A percentile compares a stretch with the other conserved stretches of the same genome.
These are phyloP conservation scores for Cynoglossus semilaevis DNA, from an alignment of 2,113 vertebrate genomes.

Conservation along the genomic window DNA sequence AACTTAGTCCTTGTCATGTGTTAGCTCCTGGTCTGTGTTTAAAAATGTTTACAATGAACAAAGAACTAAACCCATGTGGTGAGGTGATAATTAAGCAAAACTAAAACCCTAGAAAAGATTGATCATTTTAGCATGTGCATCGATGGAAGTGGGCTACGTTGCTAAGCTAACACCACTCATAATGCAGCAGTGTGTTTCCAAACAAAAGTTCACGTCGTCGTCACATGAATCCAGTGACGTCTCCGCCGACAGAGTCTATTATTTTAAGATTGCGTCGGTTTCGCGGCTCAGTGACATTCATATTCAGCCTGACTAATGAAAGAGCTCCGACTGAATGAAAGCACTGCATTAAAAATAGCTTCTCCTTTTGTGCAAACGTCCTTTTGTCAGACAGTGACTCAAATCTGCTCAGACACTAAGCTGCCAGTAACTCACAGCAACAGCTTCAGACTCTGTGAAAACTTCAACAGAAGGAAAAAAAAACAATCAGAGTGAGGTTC, in stretches of 20 bases:
- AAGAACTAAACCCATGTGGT: no score
- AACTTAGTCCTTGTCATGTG: no score
- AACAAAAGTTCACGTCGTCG: no score
- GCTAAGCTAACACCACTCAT: no score
- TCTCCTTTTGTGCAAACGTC: constrained; percentile 33
- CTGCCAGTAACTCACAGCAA: constrained; percentile 1
- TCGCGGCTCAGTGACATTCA: constrained; percentile 11
- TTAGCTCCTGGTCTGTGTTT: no score
- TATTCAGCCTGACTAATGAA: constrained; percentile 35
- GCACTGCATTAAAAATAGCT: constrained; percentile 38
- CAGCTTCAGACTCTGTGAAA: constrained; percentile 7
- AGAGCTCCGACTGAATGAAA: constrained; percentile 19
- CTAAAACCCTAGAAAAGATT: no score
- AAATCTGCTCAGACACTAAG: not conserved
- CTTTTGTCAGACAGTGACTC: constrained; percentile 17
- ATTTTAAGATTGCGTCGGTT: constrained; percentile 25
- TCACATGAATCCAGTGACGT: no score
- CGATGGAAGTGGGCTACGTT: no score
- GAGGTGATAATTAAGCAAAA: no score
- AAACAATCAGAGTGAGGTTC: constrained; percentile 14
- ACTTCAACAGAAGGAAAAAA: constrained; percentile 15
- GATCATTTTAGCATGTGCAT: no score
- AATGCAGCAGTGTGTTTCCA: no score
- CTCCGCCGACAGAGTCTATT: not conserved
- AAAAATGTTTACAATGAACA: no score